Conservation (phyloP, 2,797 vertebrate species). For the Lagodon rhomboides region DNA sequence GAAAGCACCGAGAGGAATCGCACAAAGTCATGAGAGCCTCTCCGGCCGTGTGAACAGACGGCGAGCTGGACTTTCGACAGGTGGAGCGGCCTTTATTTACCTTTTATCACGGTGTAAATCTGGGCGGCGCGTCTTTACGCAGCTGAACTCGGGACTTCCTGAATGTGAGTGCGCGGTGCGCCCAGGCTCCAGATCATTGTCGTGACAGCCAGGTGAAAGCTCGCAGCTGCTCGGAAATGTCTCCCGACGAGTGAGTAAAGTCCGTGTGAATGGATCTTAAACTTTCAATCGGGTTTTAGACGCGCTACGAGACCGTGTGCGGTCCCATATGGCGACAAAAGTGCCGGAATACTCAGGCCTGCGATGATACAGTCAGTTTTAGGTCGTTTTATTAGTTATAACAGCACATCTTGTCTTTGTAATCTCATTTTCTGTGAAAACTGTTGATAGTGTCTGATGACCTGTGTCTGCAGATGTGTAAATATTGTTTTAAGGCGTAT, state of each 20-base stretch:
- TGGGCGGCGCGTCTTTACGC: conserved; percentile 55
- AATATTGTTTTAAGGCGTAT: fast-evolving
- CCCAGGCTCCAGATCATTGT: conserved; percentile 32
- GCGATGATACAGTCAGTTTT: not conserved
- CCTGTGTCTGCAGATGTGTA: not conserved
- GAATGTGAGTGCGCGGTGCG: conserved; percentile 28
- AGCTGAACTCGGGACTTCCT: conserved; percentile 69
- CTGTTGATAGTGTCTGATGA: not conserved
- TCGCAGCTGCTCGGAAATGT: conserved; percentile 36
- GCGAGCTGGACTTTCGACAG: conserved; percentile 18
- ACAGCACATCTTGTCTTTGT: not conserved
- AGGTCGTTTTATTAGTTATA: not conserved
- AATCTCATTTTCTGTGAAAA: not conserved
- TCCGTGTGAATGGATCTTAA: not conserved
- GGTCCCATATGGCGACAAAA: not conserved
- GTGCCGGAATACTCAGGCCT: not conserved
- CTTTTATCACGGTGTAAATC: conserved; percentile 7
- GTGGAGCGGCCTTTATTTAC: not conserved
- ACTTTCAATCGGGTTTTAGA: not conserved
- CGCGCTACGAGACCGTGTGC: fast-evolving
- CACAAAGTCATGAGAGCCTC: not conserved
- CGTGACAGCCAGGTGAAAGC: conserved; percentile 2
- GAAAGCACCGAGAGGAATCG: not conserved
- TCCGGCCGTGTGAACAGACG: not conserved
- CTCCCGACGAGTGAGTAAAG: conserved; percentile 61